phyloP scores from a whole-genome alignment of 2,888 invertebrate genomes.

The Pycnomerus fuliginosus region DNA sequence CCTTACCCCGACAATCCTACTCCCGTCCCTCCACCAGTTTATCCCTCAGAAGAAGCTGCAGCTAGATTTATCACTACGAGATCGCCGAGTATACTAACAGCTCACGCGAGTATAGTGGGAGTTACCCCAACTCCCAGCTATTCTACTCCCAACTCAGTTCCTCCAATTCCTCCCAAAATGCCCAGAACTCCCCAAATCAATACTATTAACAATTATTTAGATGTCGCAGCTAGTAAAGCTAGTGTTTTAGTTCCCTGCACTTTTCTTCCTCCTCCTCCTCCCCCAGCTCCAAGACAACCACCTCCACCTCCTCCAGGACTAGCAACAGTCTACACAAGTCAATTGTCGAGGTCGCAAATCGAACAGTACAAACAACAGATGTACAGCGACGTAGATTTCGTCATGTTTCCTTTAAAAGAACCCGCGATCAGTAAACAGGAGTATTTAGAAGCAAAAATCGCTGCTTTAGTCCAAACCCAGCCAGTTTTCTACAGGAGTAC shows the following conservation, averaged over 20 bases:
- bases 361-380: constrained; percentile 87
- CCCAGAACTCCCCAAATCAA: constrained; percentile 49
- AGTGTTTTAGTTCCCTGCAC: constrained; percentile 55
- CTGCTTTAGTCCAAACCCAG: constrained; percentile 65
- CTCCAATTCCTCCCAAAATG: constrained; percentile 51
- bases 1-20: constrained; percentile 60
- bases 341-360: constrained; percentile 72
- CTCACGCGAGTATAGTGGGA: constrained; percentile 70
- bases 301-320: constrained; percentile 62
- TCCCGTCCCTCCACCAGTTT: constrained; percentile 61
- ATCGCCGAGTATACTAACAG: constrained; percentile 74
- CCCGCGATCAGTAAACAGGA: constrained; percentile 88
- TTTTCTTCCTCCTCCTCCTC: constrained; percentile 63
- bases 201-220: constrained; percentile 62
- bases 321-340: constrained; percentile 71
- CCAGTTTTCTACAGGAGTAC: constrained; percentile 79
- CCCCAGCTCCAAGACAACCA: constrained; percentile 59
- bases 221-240: constrained; percentile 60
- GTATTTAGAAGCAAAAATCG: constrained; percentile 82
- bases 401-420: constrained; percentile 87
- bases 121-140: constrained; percentile 62
- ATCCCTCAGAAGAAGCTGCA: constrained; percentile 68
- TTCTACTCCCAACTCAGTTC: constrained; percentile 52
- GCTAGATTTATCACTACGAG: constrained; percentile 76
- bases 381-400: constrained; percentile 89